Percentiles rank a stretch among this genome's conserved stretches.
These are phyloP conservation scores for Argya squamiceps DNA, from an alignment of 2,797 vertebrate genomes.

Conservation along the genomic window DNA sequence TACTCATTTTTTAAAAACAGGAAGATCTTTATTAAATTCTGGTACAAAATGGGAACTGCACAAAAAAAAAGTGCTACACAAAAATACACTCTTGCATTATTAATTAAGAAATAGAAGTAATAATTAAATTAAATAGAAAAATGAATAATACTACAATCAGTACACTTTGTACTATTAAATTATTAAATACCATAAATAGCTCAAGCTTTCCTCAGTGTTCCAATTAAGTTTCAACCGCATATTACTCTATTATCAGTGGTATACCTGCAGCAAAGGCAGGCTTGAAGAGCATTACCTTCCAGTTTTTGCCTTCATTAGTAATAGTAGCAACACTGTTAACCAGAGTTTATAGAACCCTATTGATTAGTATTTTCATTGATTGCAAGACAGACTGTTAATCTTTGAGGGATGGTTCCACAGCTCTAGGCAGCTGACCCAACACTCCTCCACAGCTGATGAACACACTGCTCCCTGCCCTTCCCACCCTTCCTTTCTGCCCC, in stretches of 20 bases:
- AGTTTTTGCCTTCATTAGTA: neutral
- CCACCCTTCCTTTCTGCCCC: neutral
- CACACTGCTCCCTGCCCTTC: neutral
- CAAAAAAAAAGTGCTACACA: neutral
- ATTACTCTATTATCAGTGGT: neutral
- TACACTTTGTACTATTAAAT: neutral
- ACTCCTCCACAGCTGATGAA: neutral
- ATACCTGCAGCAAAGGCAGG: neutral
- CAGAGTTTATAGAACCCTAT: neutral
- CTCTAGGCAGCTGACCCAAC: neutral
- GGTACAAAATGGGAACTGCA: neutral
- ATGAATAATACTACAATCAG: neutral
- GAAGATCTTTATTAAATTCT: neutral
- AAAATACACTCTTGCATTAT: neutral
- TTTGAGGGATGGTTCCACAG: neutral
- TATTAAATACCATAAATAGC: slow-evolving; percentile 3
- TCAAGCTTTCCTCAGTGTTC: neutral
- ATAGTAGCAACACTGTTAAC: neutral
- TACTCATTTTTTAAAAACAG: neutral
- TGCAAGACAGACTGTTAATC: neutral
- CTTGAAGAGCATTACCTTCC: neutral
- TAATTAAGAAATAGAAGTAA: slow-evolving; percentile 22
- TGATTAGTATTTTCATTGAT: neutral
- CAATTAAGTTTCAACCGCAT: neutral
- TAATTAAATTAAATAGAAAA: slow-evolving; percentile 14